These are phyloP conservation scores for Brenthis hecate DNA, from an alignment of 2,888 invertebrate species.

Conservation along the genomic window DNA sequence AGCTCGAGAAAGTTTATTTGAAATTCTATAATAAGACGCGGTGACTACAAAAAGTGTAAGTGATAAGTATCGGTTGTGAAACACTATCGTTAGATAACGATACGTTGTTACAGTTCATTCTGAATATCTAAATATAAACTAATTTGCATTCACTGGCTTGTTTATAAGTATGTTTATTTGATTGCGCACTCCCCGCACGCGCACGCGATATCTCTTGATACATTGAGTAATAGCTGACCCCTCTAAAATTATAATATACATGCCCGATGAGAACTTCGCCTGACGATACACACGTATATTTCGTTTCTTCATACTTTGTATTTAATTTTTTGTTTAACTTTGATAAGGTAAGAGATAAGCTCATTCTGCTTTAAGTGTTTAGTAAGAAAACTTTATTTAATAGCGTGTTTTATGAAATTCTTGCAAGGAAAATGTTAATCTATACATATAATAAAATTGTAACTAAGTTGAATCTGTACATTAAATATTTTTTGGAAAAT, in stretches of 20 bases:
- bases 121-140: constrained; percentile 8
- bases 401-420: constrained; percentile 4
- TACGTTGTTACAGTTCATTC: constrained; percentile 23
- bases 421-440: not conserved
- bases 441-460: no score
- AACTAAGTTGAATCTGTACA: no score
- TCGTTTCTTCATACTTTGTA: constrained; percentile 23
- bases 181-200: constrained; percentile 9
- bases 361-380: constrained; percentile 1
- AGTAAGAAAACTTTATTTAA: not conserved
- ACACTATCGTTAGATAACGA: not conserved
- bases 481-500: no score
- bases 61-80: constrained; percentile 5
- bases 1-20: no score
- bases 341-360: not conserved
- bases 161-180: constrained; percentile 24
- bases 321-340: constrained; percentile 19
- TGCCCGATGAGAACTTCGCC: constrained; percentile 44
- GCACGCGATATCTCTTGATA: constrained; percentile 50
- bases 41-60: not conserved
- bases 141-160: constrained; percentile 19
- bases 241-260: constrained; percentile 44
- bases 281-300: constrained; percentile 34
- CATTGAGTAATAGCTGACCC: constrained; percentile 61
- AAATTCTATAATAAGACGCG: no score